Conservation (phyloP, 2,797 vertebrate species). For the Eulemur rubriventer region DNA sequence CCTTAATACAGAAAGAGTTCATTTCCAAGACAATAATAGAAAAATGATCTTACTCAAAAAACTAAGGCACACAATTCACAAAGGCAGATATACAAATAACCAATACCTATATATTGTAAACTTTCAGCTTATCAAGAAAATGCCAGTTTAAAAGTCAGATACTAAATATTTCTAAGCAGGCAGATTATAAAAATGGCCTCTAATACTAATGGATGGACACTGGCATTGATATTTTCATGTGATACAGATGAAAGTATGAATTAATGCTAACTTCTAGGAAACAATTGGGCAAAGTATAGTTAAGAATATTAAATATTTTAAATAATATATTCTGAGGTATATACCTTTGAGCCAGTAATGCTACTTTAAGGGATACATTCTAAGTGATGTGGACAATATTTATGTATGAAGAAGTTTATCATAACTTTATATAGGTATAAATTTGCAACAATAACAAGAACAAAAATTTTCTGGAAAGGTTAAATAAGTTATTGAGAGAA, state of each 20-base stretch:
- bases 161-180: background rate
- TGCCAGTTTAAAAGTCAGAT: background rate
- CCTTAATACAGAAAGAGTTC: background rate
- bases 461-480: background rate
- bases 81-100: background rate
- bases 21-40: background rate
- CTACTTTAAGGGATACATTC: background rate
- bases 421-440: background rate
- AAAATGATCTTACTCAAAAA: background rate
- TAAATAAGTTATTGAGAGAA: conserved; percentile 29
- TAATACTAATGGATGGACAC: background rate
- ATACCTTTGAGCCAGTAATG: background rate
- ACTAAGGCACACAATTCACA: background rate
- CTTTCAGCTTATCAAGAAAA: background rate
- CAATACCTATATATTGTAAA: background rate
- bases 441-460: background rate
- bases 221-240: background rate
- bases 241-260: background rate
- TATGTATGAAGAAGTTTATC: background rate
- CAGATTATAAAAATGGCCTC: background rate
- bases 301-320: background rate
- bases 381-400: background rate
- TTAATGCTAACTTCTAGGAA: background rate
- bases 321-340: background rate
- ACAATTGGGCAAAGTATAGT: background rate